These are phyloP conservation scores for Cricetomys ansorgei DNA, from an alignment of 2,113 vertebrate species.

Conservation along the genomic window DNA sequence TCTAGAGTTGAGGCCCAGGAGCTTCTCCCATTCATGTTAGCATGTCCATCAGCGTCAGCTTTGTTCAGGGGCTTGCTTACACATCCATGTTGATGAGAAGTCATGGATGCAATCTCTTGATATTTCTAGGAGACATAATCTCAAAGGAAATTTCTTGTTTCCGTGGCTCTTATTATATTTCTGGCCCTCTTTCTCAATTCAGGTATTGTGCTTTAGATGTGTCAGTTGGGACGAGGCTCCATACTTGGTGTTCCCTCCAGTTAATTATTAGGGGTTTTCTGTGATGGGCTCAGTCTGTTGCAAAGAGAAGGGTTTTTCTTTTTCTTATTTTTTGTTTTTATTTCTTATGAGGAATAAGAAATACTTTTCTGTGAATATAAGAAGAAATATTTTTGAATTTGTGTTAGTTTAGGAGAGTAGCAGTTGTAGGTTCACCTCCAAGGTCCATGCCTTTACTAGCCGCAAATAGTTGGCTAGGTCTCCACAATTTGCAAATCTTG, in stretches of 20 bases:
- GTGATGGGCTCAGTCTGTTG: neutral
- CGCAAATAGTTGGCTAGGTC: no score
- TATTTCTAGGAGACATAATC: neutral
- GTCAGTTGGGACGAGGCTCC: neutral
- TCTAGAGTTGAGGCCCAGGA: no score
- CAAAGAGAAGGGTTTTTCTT: neutral
- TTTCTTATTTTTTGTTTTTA: neutral
- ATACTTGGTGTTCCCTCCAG: neutral
- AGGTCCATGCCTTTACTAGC: neutral
- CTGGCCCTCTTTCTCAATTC: neutral
- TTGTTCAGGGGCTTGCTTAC: neutral
- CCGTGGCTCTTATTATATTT: neutral
- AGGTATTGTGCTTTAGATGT: neutral
- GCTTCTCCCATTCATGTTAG: neutral
- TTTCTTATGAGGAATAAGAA: neutral
- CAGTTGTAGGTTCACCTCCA: neutral
- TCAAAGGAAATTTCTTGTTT: neutral
- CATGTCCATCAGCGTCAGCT: no score
- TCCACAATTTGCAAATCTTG: neutral
- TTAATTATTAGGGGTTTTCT: neutral
- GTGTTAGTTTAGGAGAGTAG: neutral
- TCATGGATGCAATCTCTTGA: neutral
- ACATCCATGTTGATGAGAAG: neutral
- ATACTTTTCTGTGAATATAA: neutral
- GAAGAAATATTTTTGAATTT: neutral